Percentiles rank a stretch among this genome's conserved stretches.
phyloP scores from a whole-genome alignment of 2,113 vertebrate species.

The Microtus richardsoni region DNA sequence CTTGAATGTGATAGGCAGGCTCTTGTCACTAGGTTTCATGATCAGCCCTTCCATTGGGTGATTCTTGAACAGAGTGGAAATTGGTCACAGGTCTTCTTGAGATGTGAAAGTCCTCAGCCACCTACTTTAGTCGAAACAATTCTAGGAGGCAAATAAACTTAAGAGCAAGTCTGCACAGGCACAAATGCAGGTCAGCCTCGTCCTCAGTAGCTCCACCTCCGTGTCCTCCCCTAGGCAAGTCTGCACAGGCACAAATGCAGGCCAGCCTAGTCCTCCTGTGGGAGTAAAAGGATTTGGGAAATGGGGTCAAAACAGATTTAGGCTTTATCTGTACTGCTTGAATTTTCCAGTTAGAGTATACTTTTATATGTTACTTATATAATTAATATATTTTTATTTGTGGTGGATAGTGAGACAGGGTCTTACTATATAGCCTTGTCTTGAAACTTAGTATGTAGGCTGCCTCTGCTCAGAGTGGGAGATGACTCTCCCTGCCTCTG shows the following conservation, averaged over 20 bases:
- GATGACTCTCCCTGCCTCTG: not conserved
- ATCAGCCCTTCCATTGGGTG: not conserved
- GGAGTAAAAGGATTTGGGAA: not conserved
- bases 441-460: no score
- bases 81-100: not conserved
- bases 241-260: not conserved
- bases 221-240: not conserved
- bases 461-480: no score
- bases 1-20: not conserved
- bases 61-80: not conserved
- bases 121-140: slow-evolving; percentile 19
- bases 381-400: no score
- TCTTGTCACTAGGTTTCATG: not conserved
- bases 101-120: not conserved
- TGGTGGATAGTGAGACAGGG: no score
- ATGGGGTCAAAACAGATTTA: not conserved
- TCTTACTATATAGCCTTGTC: no score
- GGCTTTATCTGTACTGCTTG: no score
- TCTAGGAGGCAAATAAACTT: not conserved
- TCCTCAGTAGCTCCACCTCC: not conserved
- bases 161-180: not conserved
- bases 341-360: no score
- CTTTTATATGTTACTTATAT: no score
- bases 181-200: not conserved
- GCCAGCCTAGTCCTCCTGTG: not conserved